phyloP scores from a whole-genome alignment of 2,888 invertebrate species.

The Meiosimyza decipiens region DNA sequence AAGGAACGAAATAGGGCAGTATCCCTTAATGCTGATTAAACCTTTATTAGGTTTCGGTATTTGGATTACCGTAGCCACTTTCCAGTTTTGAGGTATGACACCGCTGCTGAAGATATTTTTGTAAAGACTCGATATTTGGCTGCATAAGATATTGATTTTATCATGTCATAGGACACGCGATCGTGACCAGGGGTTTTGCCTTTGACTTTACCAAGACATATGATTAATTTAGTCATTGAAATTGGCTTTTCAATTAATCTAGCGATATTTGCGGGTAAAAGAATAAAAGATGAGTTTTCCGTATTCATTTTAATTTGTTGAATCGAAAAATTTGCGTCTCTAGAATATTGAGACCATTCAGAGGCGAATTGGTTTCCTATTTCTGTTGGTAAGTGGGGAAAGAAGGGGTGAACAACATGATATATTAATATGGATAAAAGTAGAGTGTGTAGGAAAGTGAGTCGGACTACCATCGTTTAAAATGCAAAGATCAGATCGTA shows the following conservation, averaged over 20 bases:
- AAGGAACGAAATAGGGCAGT: constrained; percentile 36
- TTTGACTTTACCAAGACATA: constrained; percentile 20
- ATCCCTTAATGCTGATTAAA: neutral
- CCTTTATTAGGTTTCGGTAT: constrained; percentile 26
- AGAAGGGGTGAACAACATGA: constrained; percentile 35
- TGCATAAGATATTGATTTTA: constrained; percentile 25
- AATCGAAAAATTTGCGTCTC: constrained; percentile 4
- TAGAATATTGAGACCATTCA: constrained; percentile 8
- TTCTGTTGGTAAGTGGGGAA: constrained; percentile 7
- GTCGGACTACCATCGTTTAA: constrained; percentile 38
- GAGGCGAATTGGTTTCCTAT: constrained; percentile 2
- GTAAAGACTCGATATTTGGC: constrained; percentile 8
- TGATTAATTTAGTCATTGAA: constrained; percentile 11
- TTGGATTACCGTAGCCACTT: constrained; percentile 18
- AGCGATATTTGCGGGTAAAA: neutral
- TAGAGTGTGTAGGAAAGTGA: constrained; percentile 37
- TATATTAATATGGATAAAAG: constrained; percentile 36
- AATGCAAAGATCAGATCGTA: constrained; percentile 26
- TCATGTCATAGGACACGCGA: constrained; percentile 36
- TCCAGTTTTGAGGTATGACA: constrained; percentile 31
- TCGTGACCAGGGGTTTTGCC: constrained; percentile 30
- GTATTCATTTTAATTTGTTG: neutral
- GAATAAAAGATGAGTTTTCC: neutral
- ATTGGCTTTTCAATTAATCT: constrained; percentile 1
- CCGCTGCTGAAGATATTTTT: constrained; percentile 15